phyloP scores from a whole-genome alignment of 2,113 vertebrate genomes.

The Vireo altiloquus region DNA sequence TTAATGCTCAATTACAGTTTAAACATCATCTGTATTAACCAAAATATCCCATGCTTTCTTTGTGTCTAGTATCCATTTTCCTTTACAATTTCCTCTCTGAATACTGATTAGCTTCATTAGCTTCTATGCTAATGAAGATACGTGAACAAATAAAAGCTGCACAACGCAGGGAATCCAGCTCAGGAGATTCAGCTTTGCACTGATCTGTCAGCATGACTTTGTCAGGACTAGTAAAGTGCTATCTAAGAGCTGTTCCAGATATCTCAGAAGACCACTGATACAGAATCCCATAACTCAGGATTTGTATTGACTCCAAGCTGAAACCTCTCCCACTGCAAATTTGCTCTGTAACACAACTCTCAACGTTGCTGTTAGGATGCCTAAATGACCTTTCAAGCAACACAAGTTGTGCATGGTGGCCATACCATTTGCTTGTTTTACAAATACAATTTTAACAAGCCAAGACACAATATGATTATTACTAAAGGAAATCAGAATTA shows the following conservation, averaged over 20 bases:
- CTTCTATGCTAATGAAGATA: not conserved
- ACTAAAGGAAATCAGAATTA: not conserved
- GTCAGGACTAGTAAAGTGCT: not conserved
- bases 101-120: not conserved
- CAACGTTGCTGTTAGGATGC: not conserved
- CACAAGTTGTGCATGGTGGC: rapidly evolving
- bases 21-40: not conserved
- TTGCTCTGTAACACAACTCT: not conserved
- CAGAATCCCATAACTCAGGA: not conserved
- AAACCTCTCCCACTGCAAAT: not conserved
- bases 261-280: not conserved
- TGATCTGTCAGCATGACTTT: not conserved
- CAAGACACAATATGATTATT: not conserved
- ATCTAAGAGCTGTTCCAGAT: not conserved
- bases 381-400: not conserved
- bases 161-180: not conserved
- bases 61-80: not conserved
- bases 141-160: not conserved
- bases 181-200: not conserved
- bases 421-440: not conserved
- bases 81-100: not conserved
- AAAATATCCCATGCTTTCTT: not conserved
- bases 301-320: not conserved
- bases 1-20: not conserved
- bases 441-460: not conserved